Evolutionary conservation across 1,140 invertebrate species (phyloP).

Genomic region (Mycetomoellerius zeteki): DNA sequence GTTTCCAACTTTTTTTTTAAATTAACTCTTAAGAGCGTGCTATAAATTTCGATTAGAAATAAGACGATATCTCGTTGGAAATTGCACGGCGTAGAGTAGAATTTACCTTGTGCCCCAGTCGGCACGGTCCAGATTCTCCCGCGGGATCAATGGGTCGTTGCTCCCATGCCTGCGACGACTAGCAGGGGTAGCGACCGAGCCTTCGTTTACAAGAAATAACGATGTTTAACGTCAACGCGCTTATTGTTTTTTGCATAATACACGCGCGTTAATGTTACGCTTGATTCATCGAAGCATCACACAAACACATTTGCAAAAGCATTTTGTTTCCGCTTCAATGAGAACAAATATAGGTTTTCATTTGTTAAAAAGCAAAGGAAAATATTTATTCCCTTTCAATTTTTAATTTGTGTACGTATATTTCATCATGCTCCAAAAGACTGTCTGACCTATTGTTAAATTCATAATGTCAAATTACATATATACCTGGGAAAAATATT

Average conservation of each 20-base stretch:
- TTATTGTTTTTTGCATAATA: conserved; percentile 34
- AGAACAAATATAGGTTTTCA: neutral
- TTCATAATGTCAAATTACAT: too few relatives aligned
- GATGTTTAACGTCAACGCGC: conserved; percentile 27
- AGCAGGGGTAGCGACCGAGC: conserved; percentile 13
- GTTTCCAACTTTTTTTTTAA: conserved; percentile 8
- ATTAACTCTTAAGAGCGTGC: neutral
- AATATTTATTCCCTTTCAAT: neutral
- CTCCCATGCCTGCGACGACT: conserved; percentile 49
- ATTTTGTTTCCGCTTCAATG: neutral
- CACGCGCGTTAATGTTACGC: neutral
- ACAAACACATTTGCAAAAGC: neutral
- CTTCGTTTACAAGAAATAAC: conserved; percentile 38
- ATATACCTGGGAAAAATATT: too few relatives aligned
- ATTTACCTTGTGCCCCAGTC: conserved; percentile 58
- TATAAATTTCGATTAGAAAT: conserved; percentile 34
- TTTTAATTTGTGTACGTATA: neutral
- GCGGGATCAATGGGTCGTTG: conserved; percentile 78
- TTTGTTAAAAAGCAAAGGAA: neutral
- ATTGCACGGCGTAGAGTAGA: conserved; percentile 43
- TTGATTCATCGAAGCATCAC: neutral
- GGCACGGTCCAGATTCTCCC: conserved; percentile 59
- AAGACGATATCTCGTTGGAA: conserved; percentile 40
- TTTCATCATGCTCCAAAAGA: neutral
- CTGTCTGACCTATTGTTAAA: too few relatives aligned